phyloP scores from a whole-genome alignment of 2,888 invertebrate genomes.

The Ectemnius lituratus region DNA sequence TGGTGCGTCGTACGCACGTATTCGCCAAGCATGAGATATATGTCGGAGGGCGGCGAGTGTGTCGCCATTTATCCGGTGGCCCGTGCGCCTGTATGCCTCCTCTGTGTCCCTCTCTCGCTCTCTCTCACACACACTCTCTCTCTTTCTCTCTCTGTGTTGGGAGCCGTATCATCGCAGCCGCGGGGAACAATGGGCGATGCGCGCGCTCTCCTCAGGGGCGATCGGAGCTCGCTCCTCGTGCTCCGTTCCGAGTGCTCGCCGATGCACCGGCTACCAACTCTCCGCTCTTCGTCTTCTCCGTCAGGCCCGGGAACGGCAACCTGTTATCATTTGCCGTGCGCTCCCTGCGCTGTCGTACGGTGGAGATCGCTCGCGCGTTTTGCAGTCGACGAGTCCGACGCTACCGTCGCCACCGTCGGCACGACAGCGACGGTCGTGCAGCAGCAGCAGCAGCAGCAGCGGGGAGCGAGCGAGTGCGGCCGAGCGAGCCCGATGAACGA shows the following conservation, averaged over 20 bases:
- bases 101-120: no score
- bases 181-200: conserved; percentile 59
- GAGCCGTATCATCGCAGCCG: conserved; percentile 55
- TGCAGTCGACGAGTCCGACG: conserved; percentile 31
- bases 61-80: conserved; percentile 67
- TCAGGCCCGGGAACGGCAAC: conserved; percentile 37
- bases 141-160: conserved; percentile 23
- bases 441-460: background rate
- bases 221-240: conserved; percentile 12
- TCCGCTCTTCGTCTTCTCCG: conserved; percentile 31
- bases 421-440: conserved; percentile 2
- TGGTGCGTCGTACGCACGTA: background rate
- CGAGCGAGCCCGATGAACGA: background rate
- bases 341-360: conserved; percentile 1
- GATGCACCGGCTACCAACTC: conserved; percentile 17
- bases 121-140: no score
- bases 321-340: conserved; percentile 47
- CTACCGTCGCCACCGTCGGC: conserved; percentile 40
- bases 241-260: conserved; percentile 9
- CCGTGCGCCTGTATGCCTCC: no score
- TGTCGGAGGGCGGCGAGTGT: conserved; percentile 46
- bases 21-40: background rate
- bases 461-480: background rate
- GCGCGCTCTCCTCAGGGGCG: conserved; percentile 46
- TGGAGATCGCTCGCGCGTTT: background rate